Evolutionary conservation across 2,888 invertebrate species (phyloP).

Genomic region (Meliscaeva auricollis): DNA sequence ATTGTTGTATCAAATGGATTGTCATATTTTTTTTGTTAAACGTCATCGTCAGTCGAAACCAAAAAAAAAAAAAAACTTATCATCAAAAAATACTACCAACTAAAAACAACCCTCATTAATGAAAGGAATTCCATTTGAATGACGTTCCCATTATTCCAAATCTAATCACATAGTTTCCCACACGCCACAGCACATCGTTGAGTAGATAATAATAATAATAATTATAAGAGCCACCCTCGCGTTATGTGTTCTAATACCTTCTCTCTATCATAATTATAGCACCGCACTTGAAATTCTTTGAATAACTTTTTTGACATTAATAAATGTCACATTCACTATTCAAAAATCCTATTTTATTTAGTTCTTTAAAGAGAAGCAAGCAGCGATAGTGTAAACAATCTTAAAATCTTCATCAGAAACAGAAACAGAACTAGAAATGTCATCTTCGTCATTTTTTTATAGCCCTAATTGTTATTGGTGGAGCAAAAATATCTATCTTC

Average conservation of each 20-base stretch:
- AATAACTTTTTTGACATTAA: slow-evolving; percentile 71
- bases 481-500: no score
- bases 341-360: slow-evolving; percentile 46
- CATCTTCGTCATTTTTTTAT: no score
- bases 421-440: background rate
- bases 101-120: slow-evolving; percentile 41
- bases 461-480: no score
- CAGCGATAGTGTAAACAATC: slow-evolving; percentile 31
- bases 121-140: slow-evolving; percentile 3
- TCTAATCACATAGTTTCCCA: slow-evolving; percentile 73
- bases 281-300: slow-evolving; percentile 63
- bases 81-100: no score
- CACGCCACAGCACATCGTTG: no score
- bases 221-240: no score
- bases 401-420: slow-evolving; percentile 5
- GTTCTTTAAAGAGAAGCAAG: slow-evolving; percentile 19
- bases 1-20: no score
- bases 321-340: slow-evolving; percentile 72
- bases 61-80: no score
- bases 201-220: no score
- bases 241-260: slow-evolving; percentile 25
- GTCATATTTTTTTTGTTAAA: no score
- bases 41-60: no score
- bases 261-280: slow-evolving; percentile 10
- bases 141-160: slow-evolving; percentile 56